Conservation (phyloP, 2,113 vertebrate genomes). For the Carlito syrichta region DNA sequence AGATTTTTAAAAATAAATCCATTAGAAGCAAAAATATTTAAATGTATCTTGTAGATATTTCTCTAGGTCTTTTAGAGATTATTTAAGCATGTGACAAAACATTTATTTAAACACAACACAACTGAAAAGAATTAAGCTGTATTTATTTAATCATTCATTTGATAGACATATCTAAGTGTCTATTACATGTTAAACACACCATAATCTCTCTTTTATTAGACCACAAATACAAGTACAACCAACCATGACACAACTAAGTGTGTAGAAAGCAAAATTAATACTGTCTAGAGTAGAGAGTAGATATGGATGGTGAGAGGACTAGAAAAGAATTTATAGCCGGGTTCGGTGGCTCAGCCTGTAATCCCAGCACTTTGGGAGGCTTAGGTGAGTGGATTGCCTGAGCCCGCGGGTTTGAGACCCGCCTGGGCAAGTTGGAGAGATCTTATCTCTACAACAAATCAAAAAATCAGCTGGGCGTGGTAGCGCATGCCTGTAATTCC, state of each 20-base stretch:
- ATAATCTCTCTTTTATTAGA: neutral
- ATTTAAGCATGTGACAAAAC: neutral
- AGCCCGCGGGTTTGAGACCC: too few relatives aligned
- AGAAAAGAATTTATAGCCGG: neutral
- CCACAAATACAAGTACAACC: neutral
- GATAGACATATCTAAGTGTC: neutral
- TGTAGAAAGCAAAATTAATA: neutral
- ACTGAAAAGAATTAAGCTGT: neutral
- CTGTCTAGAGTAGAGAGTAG: neutral
- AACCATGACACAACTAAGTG: neutral
- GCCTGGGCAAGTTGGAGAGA: too few relatives aligned
- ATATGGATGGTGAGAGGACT: neutral
- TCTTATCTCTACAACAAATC: too few relatives aligned
- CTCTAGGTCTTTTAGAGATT: neutral
- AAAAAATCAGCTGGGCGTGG: too few relatives aligned
- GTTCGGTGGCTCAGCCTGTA: too few relatives aligned
- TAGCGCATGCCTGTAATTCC: too few relatives aligned
- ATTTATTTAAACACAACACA: slow-evolving; percentile 23
- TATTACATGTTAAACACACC: neutral
- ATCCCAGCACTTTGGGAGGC: too few relatives aligned
- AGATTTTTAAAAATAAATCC: neutral
- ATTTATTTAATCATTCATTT: neutral
- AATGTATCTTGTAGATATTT: neutral
- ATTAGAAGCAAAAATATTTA: slow-evolving; percentile 8
- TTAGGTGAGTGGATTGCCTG: too few relatives aligned